Percentiles rank a stretch among this genome's conserved stretches.
phyloP scores from a whole-genome alignment of 1,140 invertebrate genomes.

The Ips nitidus region DNA sequence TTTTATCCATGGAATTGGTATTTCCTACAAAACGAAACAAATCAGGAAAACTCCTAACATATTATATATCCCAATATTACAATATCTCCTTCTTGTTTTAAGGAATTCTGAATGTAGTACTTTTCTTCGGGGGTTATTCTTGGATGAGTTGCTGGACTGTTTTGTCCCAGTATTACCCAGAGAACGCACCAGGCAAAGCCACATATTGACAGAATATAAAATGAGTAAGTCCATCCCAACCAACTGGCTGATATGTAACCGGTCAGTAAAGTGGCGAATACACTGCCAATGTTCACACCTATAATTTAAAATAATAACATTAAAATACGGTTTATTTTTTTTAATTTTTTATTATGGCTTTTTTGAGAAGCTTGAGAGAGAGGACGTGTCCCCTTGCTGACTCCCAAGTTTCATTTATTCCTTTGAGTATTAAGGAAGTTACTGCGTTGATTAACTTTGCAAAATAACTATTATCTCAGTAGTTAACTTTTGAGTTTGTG shows the following conservation, averaged over 20 bases:
- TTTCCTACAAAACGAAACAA: conserved; percentile 52
- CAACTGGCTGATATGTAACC: conserved; percentile 48
- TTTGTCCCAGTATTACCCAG: conserved; percentile 17
- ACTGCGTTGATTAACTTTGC: too few relatives aligned
- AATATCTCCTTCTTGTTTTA: conserved; percentile 50
- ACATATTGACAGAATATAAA: conserved; percentile 10
- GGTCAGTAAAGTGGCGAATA: conserved; percentile 24
- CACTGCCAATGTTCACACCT: conserved; percentile 30
- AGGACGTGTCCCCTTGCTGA: too few relatives aligned
- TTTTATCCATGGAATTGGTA: conserved; percentile 24
- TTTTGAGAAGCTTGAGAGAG: not conserved
- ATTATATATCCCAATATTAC: conserved; percentile 56
- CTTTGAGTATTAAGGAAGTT: too few relatives aligned
- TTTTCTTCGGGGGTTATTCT: conserved; percentile 56
- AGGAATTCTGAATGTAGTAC: conserved; percentile 62
- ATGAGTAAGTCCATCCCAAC: conserved; percentile 18
- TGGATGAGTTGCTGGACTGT: conserved; percentile 14
- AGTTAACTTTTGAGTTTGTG: too few relatives aligned
- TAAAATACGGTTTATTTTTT: too few relatives aligned
- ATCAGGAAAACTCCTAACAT: conserved; percentile 64
- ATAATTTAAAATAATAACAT: conserved; percentile 1
- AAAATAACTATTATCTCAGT: too few relatives aligned
- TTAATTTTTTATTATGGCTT: conserved; percentile 5
- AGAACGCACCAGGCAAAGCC: conserved; percentile 16
- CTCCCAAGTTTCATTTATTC: too few relatives aligned